Percentiles rank a stretch among this genome's conserved stretches.
phyloP scores from a whole-genome alignment of 2,797 vertebrate species.

The Chrosomus eos region DNA sequence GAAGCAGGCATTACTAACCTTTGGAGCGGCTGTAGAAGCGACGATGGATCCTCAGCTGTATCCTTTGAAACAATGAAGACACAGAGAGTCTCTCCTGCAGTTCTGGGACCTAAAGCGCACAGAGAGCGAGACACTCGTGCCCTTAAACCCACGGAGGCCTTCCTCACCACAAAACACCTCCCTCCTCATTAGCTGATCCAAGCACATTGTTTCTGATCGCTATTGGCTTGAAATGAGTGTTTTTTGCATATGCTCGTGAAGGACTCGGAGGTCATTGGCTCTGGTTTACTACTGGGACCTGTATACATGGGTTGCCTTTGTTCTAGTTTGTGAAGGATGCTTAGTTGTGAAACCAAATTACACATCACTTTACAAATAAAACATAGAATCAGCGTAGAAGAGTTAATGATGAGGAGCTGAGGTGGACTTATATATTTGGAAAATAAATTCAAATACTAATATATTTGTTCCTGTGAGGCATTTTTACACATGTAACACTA shows the following conservation, averaged over 20 bases:
- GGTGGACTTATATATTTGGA: not conserved
- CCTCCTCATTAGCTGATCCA: slow-evolving; percentile 77
- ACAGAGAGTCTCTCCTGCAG: slow-evolving; percentile 49
- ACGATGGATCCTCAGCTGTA: slow-evolving; percentile 12
- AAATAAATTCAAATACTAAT: not conserved
- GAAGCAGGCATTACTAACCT: slow-evolving; percentile 6
- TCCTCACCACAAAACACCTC: slow-evolving; percentile 63
- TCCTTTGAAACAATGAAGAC: slow-evolving; percentile 19
- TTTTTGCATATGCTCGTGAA: slow-evolving; percentile 13
- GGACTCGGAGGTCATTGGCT: slow-evolving; percentile 14
- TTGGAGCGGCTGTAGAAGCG: not conserved
- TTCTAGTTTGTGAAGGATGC: not conserved
- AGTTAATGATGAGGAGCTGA: not conserved
- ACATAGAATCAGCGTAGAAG: not conserved
- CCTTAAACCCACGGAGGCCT: slow-evolving; percentile 74
- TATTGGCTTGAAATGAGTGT: slow-evolving; percentile 45
- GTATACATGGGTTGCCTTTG: not conserved
- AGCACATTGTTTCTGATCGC: slow-evolving; percentile 69
- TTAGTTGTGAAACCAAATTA: not conserved
- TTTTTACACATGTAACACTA: not conserved
- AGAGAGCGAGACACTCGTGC: slow-evolving; percentile 68
- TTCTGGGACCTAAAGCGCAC: slow-evolving; percentile 67
- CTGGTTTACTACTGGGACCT: not conserved
- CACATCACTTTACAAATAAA: not conserved
- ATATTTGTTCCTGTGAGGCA: not conserved